These are phyloP conservation scores for Cynopterus sphinx DNA, from an alignment of 2,797 vertebrate species.

Conservation along the genomic window DNA sequence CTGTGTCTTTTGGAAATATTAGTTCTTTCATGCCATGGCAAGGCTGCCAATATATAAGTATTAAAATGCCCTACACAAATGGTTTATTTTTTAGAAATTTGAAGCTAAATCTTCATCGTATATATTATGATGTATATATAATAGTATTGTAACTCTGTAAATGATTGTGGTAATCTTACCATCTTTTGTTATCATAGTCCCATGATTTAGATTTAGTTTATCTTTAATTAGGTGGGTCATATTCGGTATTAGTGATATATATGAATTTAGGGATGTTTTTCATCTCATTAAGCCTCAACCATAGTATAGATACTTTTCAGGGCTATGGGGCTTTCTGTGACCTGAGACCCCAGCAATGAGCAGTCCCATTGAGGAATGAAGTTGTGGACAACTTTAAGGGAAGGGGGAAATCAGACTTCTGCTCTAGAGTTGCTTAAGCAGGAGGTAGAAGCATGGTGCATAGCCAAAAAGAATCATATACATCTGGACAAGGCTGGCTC, in stretches of 20 bases:
- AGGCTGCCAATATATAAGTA: not conserved
- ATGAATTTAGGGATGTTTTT: constrained; percentile 1
- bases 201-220: not conserved
- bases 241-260: not conserved
- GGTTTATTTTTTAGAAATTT: constrained; percentile 19
- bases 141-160: not conserved
- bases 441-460: not conserved
- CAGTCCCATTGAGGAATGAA: not conserved
- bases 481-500: not conserved
- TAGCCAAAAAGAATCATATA: not conserved
- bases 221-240: not conserved
- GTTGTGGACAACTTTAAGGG: not conserved
- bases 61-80: constrained; percentile 39
- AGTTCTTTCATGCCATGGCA: constrained; percentile 3
- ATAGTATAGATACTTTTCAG: constrained; percentile 1
- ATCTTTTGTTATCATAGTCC: not conserved
- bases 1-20: constrained; percentile 53
- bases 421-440: not conserved
- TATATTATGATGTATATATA: not conserved
- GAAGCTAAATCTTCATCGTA: constrained; percentile 5
- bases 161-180: not conserved
- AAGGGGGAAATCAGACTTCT: not conserved
- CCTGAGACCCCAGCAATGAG: not conserved
- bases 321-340: not conserved
- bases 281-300: not conserved